phyloP scores from a whole-genome alignment of 2,888 invertebrate species.

The Sphaeridia pumilis region DNA sequence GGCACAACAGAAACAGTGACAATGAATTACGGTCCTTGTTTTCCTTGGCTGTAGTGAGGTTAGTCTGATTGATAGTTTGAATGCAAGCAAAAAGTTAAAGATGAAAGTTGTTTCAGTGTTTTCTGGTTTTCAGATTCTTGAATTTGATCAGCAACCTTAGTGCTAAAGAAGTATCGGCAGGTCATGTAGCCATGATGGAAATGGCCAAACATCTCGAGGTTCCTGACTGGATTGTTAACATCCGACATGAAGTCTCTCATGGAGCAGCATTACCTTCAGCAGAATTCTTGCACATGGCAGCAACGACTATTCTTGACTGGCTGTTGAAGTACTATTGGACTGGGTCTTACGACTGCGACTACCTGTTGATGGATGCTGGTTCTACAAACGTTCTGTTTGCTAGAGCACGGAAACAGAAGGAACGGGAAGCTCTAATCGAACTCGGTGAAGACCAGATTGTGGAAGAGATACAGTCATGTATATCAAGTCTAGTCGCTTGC shows the following conservation, averaged over 20 bases:
- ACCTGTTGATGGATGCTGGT: conserved; percentile 2
- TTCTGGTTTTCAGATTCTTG: conserved; percentile 48
- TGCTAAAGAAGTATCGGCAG: conserved; percentile 43
- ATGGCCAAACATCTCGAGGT: conserved; percentile 55
- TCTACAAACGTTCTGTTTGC: not conserved
- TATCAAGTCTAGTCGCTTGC: conserved; percentile 26
- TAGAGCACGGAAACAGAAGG: not conserved
- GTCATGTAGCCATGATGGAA: conserved; percentile 39
- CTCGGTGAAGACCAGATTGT: conserved; percentile 6
- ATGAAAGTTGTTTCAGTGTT: conserved; percentile 36
- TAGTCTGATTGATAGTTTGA: not conserved
- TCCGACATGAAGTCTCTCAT: conserved; percentile 69
- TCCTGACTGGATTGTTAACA: conserved; percentile 65
- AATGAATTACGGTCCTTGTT: conserved; percentile 26
- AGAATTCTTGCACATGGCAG: conserved; percentile 51
- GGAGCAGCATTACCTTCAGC: conserved; percentile 54
- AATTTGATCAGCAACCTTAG: conserved; percentile 52
- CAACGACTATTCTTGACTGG: conserved; percentile 55
- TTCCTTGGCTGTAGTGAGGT: conserved; percentile 32
- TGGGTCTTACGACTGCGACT: not conserved
- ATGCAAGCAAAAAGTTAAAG: too few species aligned
- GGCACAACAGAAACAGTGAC: not conserved
- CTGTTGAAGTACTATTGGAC: conserved; percentile 43
- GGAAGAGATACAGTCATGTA: conserved; percentile 7
- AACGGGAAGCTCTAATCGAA: conserved; percentile 1